Conservation (phyloP, 2,797 vertebrate genomes). For the Bovichtus diacanthus region DNA sequence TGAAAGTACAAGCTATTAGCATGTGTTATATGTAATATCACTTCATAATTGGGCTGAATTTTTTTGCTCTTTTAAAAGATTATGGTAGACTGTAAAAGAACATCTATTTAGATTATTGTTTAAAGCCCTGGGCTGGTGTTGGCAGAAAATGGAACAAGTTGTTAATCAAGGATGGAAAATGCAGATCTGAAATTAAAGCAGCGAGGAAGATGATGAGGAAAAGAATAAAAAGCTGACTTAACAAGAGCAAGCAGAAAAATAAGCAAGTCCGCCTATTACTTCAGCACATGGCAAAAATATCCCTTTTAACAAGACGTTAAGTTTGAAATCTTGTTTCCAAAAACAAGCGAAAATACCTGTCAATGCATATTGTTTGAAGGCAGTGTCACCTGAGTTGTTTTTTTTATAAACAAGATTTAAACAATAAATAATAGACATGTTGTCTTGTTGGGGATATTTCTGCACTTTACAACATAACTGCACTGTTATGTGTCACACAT, state of each 20-base stretch:
- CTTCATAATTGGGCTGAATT: neutral
- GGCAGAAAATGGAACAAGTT: slow-evolving; percentile 36
- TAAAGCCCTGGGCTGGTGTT: slow-evolving; percentile 57
- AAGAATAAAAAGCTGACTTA: slow-evolving; percentile 41
- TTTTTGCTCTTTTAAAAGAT: neutral
- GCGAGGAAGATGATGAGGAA: slow-evolving; percentile 48
- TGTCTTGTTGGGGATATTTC: slow-evolving; percentile 64
- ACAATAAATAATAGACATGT: slow-evolving; percentile 49
- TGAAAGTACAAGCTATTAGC: slow-evolving; percentile 7
- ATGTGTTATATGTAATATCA: neutral
- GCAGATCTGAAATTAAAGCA: slow-evolving; percentile 45
- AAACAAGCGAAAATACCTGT: slow-evolving; percentile 27
- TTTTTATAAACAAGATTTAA: slow-evolving; percentile 62
- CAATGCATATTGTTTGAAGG: slow-evolving; percentile 14
- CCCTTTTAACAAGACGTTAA: slow-evolving; percentile 39
- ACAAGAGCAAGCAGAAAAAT: slow-evolving; percentile 60
- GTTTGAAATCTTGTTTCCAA: slow-evolving; percentile 62
- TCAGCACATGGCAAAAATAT: slow-evolving; percentile 53
- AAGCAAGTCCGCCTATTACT: slow-evolving; percentile 55
- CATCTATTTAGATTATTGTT: slow-evolving; percentile 1
- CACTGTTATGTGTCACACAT: slow-evolving; percentile 57
- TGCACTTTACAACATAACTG: slow-evolving; percentile 45
- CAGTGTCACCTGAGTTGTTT: slow-evolving; percentile 11
- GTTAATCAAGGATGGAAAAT: slow-evolving; percentile 41
- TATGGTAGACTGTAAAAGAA: neutral